A percentile compares a stretch with the other conserved stretches of the same genome.
phyloP scores from a whole-genome alignment of 1,140 invertebrate species.

The Chironomus striatipennis region DNA sequence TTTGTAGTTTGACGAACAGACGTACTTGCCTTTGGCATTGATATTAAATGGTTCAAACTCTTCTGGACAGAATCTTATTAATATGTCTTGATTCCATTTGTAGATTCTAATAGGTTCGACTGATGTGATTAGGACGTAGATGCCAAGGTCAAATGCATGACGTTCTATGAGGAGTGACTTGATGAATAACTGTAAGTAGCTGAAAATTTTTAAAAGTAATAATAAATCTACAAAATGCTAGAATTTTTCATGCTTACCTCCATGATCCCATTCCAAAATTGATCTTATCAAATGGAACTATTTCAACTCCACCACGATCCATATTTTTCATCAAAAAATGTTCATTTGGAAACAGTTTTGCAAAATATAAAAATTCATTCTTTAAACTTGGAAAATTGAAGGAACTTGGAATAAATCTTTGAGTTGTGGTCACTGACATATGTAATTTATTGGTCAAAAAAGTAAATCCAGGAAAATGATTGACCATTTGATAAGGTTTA shows the following conservation, averaged over 20 bases:
- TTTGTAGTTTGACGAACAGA: not conserved
- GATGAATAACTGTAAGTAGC: not conserved
- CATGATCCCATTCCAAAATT: not conserved
- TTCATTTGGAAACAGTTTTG: not conserved
- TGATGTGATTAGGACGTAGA: not conserved
- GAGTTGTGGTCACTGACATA: not conserved
- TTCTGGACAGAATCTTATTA: not conserved
- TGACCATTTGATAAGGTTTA: not conserved
- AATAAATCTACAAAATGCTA: not conserved
- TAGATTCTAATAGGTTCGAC: not conserved
- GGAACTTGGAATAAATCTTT: not conserved
- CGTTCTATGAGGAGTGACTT: not conserved
- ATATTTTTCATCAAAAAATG: not conserved
- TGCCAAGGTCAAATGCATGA: not conserved
- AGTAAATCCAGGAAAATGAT: not conserved
- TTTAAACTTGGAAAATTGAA: not conserved
- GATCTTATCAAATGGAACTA: not conserved
- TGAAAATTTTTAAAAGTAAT: not conserved
- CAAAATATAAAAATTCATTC: conserved; percentile 9
- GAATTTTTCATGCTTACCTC: too few species aligned
- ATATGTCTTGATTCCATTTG: not conserved
- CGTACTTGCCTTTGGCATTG: not conserved
- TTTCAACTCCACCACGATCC: not conserved
- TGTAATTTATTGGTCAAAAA: not conserved
- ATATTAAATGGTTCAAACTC: not conserved